Evolutionary conservation across 2,113 vertebrate genomes (phyloP).

Genomic region (Melozone crissalis): DNA sequence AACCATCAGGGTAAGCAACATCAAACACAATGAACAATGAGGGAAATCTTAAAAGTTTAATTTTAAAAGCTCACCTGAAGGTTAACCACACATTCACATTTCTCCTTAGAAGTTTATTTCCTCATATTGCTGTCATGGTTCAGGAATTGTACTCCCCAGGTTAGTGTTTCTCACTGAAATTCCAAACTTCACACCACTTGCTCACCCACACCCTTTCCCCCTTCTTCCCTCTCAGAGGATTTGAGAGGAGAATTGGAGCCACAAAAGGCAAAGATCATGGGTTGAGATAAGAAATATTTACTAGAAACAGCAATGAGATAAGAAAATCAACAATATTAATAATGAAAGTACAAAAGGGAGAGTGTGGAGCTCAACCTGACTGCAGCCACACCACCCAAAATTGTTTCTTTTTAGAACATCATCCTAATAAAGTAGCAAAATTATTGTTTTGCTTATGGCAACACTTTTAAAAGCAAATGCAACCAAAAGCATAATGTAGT

Average conservation of each 20-base stretch:
- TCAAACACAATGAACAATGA: not conserved
- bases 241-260: not conserved
- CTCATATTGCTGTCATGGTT: not conserved
- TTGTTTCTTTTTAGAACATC: not conserved
- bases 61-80: not conserved
- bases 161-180: not conserved
- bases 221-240: not conserved
- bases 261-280: not conserved
- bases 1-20: not conserved
- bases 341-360: not conserved
- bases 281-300: not conserved
- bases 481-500: not conserved
- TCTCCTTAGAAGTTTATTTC: not conserved
- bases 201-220: not conserved
- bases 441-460: not conserved
- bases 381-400: accelerated
- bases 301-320: not conserved
- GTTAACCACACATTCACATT: not conserved
- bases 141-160: not conserved
- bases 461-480: not conserved
- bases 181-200: not conserved
- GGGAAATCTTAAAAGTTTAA: not conserved
- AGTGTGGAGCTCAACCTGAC: accelerated
- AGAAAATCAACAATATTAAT: not conserved
- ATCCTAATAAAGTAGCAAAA: not conserved